A percentile compares a stretch with the other conserved stretches of the same genome.
Conservation (phyloP, 2,113 vertebrate species). For the Paracanthobrama guichenoti region DNA sequence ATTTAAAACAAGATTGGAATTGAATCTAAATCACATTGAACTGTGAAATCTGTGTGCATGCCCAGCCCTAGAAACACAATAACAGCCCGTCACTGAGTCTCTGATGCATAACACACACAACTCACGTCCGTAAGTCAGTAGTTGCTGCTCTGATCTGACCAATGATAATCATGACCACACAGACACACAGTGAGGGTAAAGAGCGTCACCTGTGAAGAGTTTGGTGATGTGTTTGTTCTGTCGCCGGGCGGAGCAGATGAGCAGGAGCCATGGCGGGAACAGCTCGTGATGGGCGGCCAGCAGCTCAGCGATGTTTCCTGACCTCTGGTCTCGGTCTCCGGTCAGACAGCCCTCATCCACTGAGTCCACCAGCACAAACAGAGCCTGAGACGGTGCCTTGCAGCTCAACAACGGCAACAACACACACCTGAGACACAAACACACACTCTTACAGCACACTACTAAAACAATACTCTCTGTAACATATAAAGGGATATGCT, state of each 20-base stretch:
- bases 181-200: neutral
- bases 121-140: neutral
- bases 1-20: too few relatives aligned
- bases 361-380: slow-evolving; percentile 91
- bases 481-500: too few relatives aligned
- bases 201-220: slow-evolving; percentile 88
- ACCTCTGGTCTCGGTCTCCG: slow-evolving; percentile 83
- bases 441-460: neutral
- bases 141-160: neutral
- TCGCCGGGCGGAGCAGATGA: slow-evolving; percentile 91
- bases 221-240: slow-evolving; percentile 97
- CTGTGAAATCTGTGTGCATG: too few relatives aligned
- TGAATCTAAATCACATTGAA: too few relatives aligned
- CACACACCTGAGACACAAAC: slow-evolving; percentile 78
- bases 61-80: too few relatives aligned
- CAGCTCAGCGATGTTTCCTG: slow-evolving; percentile 91
- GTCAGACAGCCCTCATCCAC: slow-evolving; percentile 88
- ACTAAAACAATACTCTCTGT: too few relatives aligned
- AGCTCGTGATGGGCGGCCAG: slow-evolving; percentile 92
- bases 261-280: slow-evolving; percentile 94
- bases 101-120: neutral
- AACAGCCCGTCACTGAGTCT: neutral
- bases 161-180: neutral
- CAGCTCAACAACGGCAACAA: slow-evolving; percentile 88
- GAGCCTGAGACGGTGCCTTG: slow-evolving; percentile 86